Base-by-base conservation (phyloP, 1,140 invertebrate species). In the Monomorium pharaonis region DNA sequence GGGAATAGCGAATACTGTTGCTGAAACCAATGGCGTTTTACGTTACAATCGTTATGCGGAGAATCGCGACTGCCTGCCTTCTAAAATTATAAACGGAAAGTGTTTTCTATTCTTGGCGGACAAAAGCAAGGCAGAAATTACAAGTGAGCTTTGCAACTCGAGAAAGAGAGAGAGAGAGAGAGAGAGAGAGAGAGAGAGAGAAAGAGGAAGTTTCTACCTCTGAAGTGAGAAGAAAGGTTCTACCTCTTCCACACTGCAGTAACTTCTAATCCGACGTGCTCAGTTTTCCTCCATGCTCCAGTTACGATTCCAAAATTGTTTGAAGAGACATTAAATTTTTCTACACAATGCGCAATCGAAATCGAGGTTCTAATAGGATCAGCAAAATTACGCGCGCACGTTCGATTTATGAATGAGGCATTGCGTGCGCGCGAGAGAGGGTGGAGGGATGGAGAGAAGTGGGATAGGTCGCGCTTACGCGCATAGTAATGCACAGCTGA, bases 321-420 rank as follows among this genome's bases (percentile, higher is more conserved):
- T 18, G 14, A n/a, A n/a, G n/a, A n/a, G n/a, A n/a, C n/a, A n/a
- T n/a, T n/a, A n/a, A n/a, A n/a, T n/a, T n/a, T n/a, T n/a, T n/a
- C n/a, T n/a, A n/a, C n/a, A n/a, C n/a, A n/a, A n/a, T n/a, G n/a
- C n/a, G n/a, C n/a, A n/a, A n/a, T n/a, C n/a, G n/a, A n/a, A n/a
- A n/a, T n/a, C n/a, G n/a, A n/a, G n/a, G n/a, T n/a, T n/a, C n/a
- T n/a, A n/a, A n/a, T n/a, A n/a, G n/a, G n/a, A n/a, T n/a, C n/a
- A n/a, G 21, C 12, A 70, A 24, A 54, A 69, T 81, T 49, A 37
- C 16, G 12, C 7, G 51, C 65, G 51, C 65, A 16, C 24, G 24
- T 24, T 56, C 65, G 12, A 58, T 72, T 58, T 44, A 44, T 81
- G 78, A 81, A 72, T 81, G 65, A 72, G 18, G 18, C 18, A n/a